phyloP scores from a whole-genome alignment of 2,888 invertebrate genomes.

The Glaucopsyche alexis region DNA sequence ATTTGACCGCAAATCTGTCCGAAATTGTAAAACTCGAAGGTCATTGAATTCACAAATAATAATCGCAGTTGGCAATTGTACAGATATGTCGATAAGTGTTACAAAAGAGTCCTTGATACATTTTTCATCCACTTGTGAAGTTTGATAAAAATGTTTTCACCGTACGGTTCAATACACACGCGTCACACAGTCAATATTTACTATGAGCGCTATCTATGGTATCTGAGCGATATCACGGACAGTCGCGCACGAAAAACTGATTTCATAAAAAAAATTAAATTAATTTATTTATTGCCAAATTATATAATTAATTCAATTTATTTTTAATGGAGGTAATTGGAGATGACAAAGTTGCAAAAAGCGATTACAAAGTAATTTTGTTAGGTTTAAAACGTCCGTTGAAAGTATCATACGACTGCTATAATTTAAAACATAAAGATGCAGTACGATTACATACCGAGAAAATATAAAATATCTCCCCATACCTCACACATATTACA shows the following conservation, averaged over 20 bases:
- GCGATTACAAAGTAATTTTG: background rate
- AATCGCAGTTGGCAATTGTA: background rate
- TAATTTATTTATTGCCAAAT: background rate
- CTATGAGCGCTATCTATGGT: slow-evolving; percentile 52
- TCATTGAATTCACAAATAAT: background rate
- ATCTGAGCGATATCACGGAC: slow-evolving; percentile 43
- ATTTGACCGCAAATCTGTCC: background rate
- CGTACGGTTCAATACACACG: slow-evolving; percentile 43
- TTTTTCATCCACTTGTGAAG: slow-evolving; percentile 46
- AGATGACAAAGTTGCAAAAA: no score
- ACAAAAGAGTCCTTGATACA: slow-evolving; percentile 54
- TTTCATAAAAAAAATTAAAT: background rate
- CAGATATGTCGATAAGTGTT: slow-evolving; percentile 3
- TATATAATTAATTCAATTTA: background rate
- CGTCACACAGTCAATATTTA: slow-evolving; percentile 65
- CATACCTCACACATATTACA: slow-evolving; percentile 29
- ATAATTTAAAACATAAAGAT: slow-evolving; percentile 10
- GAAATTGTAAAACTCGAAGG: background rate
- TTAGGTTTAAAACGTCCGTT: background rate
- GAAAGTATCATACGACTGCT: slow-evolving; percentile 19
- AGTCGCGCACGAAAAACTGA: slow-evolving; percentile 36
- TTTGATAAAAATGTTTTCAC: slow-evolving; percentile 47
- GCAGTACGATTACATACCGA: slow-evolving; percentile 21
- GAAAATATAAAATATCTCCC: slow-evolving; percentile 24
- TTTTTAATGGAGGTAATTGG: no score